A percentile compares a stretch with the other conserved stretches of the same genome.
phyloP scores from a whole-genome alignment of 2,888 invertebrate species.

The Siphonodentalium dalli region DNA sequence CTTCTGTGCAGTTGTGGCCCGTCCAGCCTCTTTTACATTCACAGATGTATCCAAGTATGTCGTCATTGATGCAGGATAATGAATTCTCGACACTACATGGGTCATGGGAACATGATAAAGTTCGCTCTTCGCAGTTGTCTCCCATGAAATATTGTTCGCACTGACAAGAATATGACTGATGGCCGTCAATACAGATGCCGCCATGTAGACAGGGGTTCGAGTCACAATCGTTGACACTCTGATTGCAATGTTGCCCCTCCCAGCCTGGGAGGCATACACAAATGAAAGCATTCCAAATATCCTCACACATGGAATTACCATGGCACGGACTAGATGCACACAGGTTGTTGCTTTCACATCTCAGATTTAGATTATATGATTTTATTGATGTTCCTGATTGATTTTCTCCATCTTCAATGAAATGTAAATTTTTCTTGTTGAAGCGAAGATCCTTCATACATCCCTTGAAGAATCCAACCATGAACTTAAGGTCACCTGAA shows the following conservation, averaged over 20 bases:
- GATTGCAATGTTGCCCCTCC: slow-evolving; percentile 44
- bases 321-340: slow-evolving; percentile 49
- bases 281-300: slow-evolving; percentile 47
- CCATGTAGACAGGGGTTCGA: slow-evolving; percentile 36
- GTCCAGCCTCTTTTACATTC: slow-evolving; percentile 47
- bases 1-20: slow-evolving; percentile 40
- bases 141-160: slow-evolving; percentile 42
- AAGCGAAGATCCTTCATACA: slow-evolving; percentile 49
- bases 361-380: slow-evolving; percentile 27
- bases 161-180: slow-evolving; percentile 39
- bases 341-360: slow-evolving; percentile 48
- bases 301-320: slow-evolving; percentile 43
- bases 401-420: slow-evolving; percentile 7
- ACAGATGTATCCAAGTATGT: slow-evolving; percentile 42
- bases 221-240: slow-evolving; percentile 47
- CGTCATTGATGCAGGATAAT: slow-evolving; percentile 34
- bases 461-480: slow-evolving; percentile 50
- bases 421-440: slow-evolving; percentile 35
- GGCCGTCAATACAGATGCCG: slow-evolving; percentile 43
- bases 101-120: slow-evolving; percentile 38
- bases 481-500: slow-evolving; percentile 36
- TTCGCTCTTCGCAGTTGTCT: slow-evolving; percentile 37
- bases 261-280: slow-evolving; percentile 55
- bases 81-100: slow-evolving; percentile 42
- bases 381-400: slow-evolving; percentile 26